Conservation (phyloP, 2,888 invertebrate species). For the Suillia variegata region DNA sequence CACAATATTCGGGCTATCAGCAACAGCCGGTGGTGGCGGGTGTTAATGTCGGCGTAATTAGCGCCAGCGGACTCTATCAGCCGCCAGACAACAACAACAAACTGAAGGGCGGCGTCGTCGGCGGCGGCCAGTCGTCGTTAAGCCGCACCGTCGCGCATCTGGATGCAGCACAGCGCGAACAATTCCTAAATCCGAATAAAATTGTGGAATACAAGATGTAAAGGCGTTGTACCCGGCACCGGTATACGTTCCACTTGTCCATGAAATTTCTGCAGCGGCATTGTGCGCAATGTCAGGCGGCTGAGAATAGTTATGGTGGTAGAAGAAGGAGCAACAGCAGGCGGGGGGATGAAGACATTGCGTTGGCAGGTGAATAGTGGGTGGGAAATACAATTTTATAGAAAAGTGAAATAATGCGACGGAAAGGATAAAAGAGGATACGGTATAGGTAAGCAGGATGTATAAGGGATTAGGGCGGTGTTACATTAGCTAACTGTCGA, state of each 20-base stretch:
- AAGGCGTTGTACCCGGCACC: constrained; percentile 60
- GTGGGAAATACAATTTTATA: no score
- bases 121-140: constrained; percentile 30
- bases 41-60: constrained; percentile 56
- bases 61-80: constrained; percentile 53
- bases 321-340: constrained; percentile 24
- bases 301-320: constrained; percentile 27
- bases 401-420: not conserved
- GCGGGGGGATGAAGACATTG: constrained; percentile 17
- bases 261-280: constrained; percentile 57
- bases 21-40: constrained; percentile 56
- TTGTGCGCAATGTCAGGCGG: constrained; percentile 52
- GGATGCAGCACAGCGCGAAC: constrained; percentile 60
- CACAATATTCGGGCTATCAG: constrained; percentile 55
- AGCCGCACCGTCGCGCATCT: constrained; percentile 59
- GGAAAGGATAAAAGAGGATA: no score
- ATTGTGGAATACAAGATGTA: constrained; percentile 62
- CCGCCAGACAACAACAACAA: constrained; percentile 32
- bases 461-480: no score
- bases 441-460: no score
- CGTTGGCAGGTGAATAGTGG: constrained; percentile 1
- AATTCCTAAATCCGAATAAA: constrained; percentile 61
- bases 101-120: constrained; percentile 16
- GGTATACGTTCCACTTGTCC: constrained; percentile 59
- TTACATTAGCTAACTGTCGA: no score